phyloP scores from a whole-genome alignment of 1,140 invertebrate species.

The Cyphomyrmex costatus region DNA sequence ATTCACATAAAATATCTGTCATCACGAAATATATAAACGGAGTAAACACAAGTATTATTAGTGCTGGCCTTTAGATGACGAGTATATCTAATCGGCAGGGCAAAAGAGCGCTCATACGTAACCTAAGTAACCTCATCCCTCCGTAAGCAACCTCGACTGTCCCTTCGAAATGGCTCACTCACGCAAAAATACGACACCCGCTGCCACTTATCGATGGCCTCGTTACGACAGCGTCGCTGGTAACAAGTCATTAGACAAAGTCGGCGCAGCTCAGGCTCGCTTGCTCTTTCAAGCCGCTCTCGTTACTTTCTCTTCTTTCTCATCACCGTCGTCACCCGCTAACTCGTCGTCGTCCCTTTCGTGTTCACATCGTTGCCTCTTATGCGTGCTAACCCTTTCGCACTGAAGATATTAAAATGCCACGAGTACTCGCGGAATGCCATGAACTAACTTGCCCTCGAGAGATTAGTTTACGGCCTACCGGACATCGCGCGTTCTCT shows the following conservation, averaged over 20 bases:
- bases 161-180: constrained; percentile 67
- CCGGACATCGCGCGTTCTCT: constrained; percentile 23
- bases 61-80: constrained; percentile 45
- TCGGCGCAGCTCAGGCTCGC: constrained; percentile 68
- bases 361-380: constrained; percentile 58
- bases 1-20: not conserved
- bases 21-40: not conserved
- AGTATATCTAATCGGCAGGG: constrained; percentile 42
- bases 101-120: constrained; percentile 68
- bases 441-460: constrained; percentile 28
- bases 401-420: constrained; percentile 68
- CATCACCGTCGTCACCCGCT: constrained; percentile 12
- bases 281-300: constrained; percentile 70
- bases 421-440: constrained; percentile 33
- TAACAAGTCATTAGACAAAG: constrained; percentile 82
- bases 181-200: constrained; percentile 66
- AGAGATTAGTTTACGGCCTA: constrained; percentile 25
- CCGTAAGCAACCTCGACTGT: constrained; percentile 31
- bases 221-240: constrained; percentile 79
- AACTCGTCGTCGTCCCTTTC: constrained; percentile 66
- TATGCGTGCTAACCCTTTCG: constrained; percentile 38
- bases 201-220: constrained; percentile 78
- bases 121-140: constrained; percentile 53
- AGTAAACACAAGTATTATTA: constrained; percentile 49
- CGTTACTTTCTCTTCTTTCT: constrained; percentile 62